A percentile compares a stretch with the other conserved stretches of the same genome.
phyloP scores from a whole-genome alignment of 2,797 vertebrate genomes.

The Furcifer pardalis region DNA sequence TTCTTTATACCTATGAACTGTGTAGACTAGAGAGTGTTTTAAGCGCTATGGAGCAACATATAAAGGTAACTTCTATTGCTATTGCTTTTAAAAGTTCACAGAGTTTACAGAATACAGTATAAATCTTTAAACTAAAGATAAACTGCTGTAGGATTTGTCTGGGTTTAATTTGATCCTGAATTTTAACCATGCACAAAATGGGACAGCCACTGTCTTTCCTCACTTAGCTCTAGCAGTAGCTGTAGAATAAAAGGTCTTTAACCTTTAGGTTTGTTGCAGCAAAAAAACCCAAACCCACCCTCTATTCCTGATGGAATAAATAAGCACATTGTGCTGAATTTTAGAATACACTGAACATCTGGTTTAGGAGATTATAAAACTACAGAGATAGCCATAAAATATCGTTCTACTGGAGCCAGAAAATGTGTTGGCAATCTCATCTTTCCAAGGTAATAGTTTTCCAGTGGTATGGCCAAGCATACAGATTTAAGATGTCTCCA shows the following conservation, averaged over 20 bases:
- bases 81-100: too few relatives aligned
- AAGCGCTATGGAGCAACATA: too few relatives aligned
- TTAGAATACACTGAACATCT: conserved; percentile 17
- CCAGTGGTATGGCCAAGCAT: conserved; percentile 23
- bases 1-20: too few relatives aligned
- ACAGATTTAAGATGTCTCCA: neutral
- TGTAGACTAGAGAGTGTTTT: too few relatives aligned
- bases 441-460: conserved; percentile 31
- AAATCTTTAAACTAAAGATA: neutral
- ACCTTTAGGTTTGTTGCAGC: neutral
- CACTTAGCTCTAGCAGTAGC: neutral
- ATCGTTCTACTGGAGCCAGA: neutral
- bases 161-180: neutral
- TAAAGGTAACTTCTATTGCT: too few relatives aligned
- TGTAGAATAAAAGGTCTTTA: neutral
- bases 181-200: too few relatives aligned
- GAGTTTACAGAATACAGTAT: too few relatives aligned
- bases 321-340: neutral
- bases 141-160: neutral
- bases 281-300: neutral
- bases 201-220: neutral
- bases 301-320: conserved; percentile 5
- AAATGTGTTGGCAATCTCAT: conserved; percentile 8
- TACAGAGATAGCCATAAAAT: conserved; percentile 12
- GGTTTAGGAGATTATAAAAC: neutral